Percentiles rank a stretch among this genome's conserved stretches.
These are phyloP conservation scores for Actias luna DNA, from an alignment of 2,888 invertebrate species.

Conservation along the genomic window DNA sequence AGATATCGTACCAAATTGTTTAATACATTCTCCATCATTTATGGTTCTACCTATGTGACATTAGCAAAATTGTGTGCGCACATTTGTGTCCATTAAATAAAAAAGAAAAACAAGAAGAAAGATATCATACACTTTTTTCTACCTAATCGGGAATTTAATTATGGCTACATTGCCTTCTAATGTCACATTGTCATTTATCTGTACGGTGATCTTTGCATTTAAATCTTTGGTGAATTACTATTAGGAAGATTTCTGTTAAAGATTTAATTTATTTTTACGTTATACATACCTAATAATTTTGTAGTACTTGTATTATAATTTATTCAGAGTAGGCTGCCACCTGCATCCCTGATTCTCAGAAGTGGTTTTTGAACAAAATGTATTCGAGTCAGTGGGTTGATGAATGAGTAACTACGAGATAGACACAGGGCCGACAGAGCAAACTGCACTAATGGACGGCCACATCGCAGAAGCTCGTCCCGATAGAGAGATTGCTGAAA, in stretches of 20 bases:
- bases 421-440: slow-evolving; percentile 86
- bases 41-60: no score
- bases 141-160: background rate
- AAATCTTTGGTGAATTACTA: background rate
- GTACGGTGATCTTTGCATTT: background rate
- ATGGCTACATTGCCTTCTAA: background rate
- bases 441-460: slow-evolving; percentile 92
- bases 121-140: background rate
- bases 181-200: no score
- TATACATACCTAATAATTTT: background rate
- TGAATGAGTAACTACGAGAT: slow-evolving; percentile 72
- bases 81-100: background rate
- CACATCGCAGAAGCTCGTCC: slow-evolving; percentile 86
- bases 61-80: no score
- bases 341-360: background rate
- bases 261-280: background rate
- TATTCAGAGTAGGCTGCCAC: background rate
- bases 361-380: slow-evolving; percentile 38
- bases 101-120: background rate
- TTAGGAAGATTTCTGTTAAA: background rate
- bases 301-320: background rate
- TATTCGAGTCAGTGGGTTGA: slow-evolving; percentile 31
- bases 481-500: slow-evolving; percentile 78
- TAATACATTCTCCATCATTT: no score
- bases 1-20: no score